phyloP scores from a whole-genome alignment of 2,113 vertebrate genomes.

The Archilochus colubris region DNA sequence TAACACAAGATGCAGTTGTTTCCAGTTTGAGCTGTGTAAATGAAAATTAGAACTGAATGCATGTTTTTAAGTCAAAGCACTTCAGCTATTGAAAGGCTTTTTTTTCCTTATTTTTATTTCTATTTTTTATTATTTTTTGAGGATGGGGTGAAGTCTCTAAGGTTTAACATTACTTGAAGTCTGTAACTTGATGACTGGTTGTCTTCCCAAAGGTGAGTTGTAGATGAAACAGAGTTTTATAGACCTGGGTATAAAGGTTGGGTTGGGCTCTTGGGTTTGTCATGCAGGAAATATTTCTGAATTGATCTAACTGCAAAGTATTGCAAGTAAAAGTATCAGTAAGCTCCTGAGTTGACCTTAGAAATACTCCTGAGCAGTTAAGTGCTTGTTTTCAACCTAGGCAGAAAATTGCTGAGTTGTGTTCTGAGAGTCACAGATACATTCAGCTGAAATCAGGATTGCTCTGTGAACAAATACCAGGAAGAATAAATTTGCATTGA shows the following conservation, averaged over 20 bases:
- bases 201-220: not conserved
- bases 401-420: constrained; percentile 6
- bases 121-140: not conserved
- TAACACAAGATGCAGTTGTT: not conserved
- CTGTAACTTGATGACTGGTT: not conserved
- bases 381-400: not conserved
- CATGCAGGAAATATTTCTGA: not conserved
- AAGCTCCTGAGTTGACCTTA: not conserved
- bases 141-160: not conserved
- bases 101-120: not conserved
- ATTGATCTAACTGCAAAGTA: not conserved
- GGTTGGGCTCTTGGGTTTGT: not conserved
- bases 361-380: not conserved
- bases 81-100: not conserved
- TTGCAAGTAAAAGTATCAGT: not conserved
- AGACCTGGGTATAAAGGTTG: not conserved
- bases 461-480: constrained; percentile 7
- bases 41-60: not conserved
- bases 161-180: not conserved
- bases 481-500: constrained; percentile 60
- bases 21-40: not conserved
- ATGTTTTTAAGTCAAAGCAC: not conserved
- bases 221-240: not conserved
- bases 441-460: constrained; percentile 3
- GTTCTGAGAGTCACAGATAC: not conserved